Evolutionary conservation across 1,140 invertebrate genomes (phyloP).

Genomic region (Bombus vancouverensis): DNA sequence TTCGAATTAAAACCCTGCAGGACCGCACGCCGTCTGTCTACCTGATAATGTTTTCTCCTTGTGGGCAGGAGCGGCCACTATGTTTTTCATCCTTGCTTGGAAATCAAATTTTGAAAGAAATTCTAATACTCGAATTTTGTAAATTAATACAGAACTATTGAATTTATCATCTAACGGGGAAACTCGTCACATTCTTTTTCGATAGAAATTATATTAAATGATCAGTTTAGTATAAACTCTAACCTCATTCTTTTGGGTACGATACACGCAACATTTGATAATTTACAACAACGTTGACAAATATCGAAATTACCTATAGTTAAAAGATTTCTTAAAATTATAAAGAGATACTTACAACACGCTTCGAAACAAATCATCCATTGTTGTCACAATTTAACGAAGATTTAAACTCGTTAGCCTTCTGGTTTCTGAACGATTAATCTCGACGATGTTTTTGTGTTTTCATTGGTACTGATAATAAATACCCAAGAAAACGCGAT

Average conservation of each 20-base stretch:
- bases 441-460: not conserved
- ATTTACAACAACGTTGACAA: not conserved
- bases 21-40: slow-evolving; percentile 60
- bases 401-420: not conserved
- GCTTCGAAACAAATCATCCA: not conserved
- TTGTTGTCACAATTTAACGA: not conserved
- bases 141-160: not conserved
- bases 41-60: slow-evolving; percentile 29
- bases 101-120: not conserved
- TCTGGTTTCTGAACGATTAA: too few relatives aligned
- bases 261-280: not conserved
- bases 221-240: not conserved
- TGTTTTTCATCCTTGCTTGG: not conserved
- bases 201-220: not conserved
- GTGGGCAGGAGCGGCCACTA: slow-evolving; percentile 27
- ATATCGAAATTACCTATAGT: not conserved
- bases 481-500: not conserved
- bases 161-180: not conserved
- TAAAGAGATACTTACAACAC: not conserved
- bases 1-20: slow-evolving; percentile 80
- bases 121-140: not conserved
- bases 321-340: not conserved
- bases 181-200: not conserved
- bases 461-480: not conserved
- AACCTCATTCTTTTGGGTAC: not conserved